Base-by-base conservation (phyloP, 2,888 invertebrate species). In the Eupsilia transversa region DNA sequence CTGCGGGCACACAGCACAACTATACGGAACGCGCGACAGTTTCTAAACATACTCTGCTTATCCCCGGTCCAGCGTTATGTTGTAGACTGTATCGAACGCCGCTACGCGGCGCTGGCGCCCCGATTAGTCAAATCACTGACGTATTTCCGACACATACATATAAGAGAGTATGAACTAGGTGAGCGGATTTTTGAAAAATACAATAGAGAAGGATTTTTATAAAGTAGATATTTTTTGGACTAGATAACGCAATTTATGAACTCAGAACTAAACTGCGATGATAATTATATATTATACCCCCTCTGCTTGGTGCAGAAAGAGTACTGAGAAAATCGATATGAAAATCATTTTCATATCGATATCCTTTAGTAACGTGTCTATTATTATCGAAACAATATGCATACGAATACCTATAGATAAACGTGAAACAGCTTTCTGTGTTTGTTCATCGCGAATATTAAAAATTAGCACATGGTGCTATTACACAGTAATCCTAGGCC, bases 351-450 rank as follows among this genome's bases (percentile, higher is more conserved):
- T 49, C 68, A 68, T 17, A 41, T 77, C 33, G 33, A 68, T 68
- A 27, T 41, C 27, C 7, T 5, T 23, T 2, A 35, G 49, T n/a
- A 59, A 10, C 7, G 6, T 14, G 27, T 10, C 33, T 67, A 49
- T 67, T 68, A 57, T 67, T 59, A 35, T 57, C 23, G 14, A 59
- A 57, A 49, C 56, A 38, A 49, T 59, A 5, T 43, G 33, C 41
- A 59, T 49, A 41, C n/a, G 33, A 69, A 78, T 75, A 78, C 38
- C 57, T n/a, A n/a, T n/a, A n/a, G 27, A 70, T 78, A 43, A 59
- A 77, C 17, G 27, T 59, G 79, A 41, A 59, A 70, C 49, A 60
- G 59, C 59, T 70, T 59, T 60, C 14, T 43, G 52, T 30, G 71
- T 59, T 35, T 30, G 43, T 59, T 70, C n/a, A 69, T 70, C 10